These are phyloP conservation scores for Rhagologus leucostigma DNA, from an alignment of 2,113 vertebrate genomes.

Conservation along the genomic window DNA sequence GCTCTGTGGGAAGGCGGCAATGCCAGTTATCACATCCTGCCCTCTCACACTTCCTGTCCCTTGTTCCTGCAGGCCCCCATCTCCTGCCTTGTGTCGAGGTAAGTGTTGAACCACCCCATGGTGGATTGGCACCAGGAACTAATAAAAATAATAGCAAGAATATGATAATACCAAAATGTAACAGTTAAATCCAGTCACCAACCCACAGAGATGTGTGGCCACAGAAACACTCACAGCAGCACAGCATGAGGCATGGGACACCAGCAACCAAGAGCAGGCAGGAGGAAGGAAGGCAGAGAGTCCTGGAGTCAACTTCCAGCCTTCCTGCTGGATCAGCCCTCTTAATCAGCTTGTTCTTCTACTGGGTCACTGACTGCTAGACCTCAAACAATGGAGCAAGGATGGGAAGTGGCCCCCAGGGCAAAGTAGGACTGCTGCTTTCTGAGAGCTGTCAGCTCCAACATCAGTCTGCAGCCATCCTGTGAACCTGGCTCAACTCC, in stretches of 20 bases:
- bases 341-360: background rate
- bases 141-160: background rate
- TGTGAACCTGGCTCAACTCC: rapidly evolving
- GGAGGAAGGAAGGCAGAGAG: background rate
- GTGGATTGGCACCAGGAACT: background rate
- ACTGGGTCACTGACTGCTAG: background rate
- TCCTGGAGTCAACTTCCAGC: background rate
- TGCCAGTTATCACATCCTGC: background rate
- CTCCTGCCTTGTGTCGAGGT: background rate
- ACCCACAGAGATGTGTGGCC: background rate
- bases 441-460: background rate
- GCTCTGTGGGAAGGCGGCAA: background rate
- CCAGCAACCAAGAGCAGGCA: background rate
- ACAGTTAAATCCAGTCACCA: background rate
- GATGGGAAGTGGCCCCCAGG: background rate
- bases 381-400: background rate
- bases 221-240: background rate
- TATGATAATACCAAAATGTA: background rate
- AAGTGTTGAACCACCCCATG: background rate
- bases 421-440: background rate
- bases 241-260: background rate
- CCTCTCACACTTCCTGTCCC: rapidly evolving
- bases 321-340: background rate
- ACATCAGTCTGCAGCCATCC: background rate
- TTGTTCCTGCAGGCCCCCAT: background rate